Base-by-base conservation (phyloP, 2,888 invertebrate species). In the Synergus itoensis region DNA sequence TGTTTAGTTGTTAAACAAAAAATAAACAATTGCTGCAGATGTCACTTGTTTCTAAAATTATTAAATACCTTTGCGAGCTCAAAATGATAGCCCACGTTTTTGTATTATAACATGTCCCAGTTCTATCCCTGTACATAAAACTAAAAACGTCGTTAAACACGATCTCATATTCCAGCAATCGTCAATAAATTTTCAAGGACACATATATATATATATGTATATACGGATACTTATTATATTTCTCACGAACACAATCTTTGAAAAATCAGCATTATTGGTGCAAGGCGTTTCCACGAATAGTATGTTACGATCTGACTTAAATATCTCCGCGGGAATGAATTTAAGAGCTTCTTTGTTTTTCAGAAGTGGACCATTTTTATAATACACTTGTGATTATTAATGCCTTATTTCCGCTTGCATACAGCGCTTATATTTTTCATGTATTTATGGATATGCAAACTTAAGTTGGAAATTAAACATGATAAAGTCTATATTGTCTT, bases 181-280 rank as follows among this genome's bases (percentile, higher is more conserved):
- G 21, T 21, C 60, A n/a, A 21, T 60, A 18, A 60, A 60, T 60
- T 60, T 60, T n/a, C 18, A 60, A 60, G 60, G 60, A 21, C 60
- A 18, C 21, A 11, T 21, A 18, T 28, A n/a, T 28, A 28, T 28
- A 28, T 28, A 28, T 28, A 28, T 3, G 3, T 21, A 60, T 18
- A 60, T 4, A 60, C 60, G 4, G 18, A 60, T 60, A 21, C 60
- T 11, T 60, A 60, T 21, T 60, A 21, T 18, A 21, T 8, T 60
- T 60, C 18, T 18, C 60, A 60, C 18, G 60, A 21, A 60, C 18
- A 18, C 21, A 60, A 60, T 60, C 60, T 60, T 5, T 60, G 11
- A 21, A 60, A 60, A 60, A 21, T 60, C 60, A 60, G 11, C 21
- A 60, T 60, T 60, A 18, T 21, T 60, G 21, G 60, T 60, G 60